A percentile compares a stretch with the other conserved stretches of the same genome.
phyloP scores from a whole-genome alignment of 2,113 vertebrate genomes.

The Rostratula benghalensis region DNA sequence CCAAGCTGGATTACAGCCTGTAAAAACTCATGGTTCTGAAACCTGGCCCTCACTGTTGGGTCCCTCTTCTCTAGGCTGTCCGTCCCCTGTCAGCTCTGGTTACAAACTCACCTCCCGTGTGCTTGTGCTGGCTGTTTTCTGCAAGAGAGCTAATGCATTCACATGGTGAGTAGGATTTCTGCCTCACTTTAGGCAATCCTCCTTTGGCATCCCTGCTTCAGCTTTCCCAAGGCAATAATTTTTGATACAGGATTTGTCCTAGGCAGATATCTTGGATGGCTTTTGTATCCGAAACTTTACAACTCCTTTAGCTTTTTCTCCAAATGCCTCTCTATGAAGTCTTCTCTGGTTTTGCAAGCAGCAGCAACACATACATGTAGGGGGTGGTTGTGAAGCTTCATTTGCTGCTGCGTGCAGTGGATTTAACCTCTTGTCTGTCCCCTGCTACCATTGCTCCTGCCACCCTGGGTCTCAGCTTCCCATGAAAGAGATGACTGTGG shows the following conservation, averaged over 20 bases:
- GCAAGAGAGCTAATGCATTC: background rate
- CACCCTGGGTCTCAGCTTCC: too few species aligned
- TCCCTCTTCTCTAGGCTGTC: background rate
- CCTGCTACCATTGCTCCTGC: background rate
- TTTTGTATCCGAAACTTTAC: background rate
- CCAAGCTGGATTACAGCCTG: background rate
- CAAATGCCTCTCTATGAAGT: background rate
- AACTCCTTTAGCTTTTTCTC: background rate
- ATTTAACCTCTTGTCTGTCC: background rate
- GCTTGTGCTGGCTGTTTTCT: background rate
- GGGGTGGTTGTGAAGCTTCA: background rate
- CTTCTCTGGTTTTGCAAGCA: background rate
- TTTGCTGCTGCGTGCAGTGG: background rate
- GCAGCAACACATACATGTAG: rapidly evolving
- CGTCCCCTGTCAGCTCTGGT: background rate
- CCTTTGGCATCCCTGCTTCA: background rate
- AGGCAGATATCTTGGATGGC: background rate
- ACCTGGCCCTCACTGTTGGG: background rate
- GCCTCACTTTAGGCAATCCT: background rate
- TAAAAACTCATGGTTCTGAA: background rate
- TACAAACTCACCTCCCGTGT: background rate
- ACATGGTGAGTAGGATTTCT: background rate
- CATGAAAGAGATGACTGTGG: background rate
- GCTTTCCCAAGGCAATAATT: background rate
- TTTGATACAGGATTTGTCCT: background rate